Conservation (phyloP, 2,888 invertebrate species). For the Parnassius glacialis region DNA sequence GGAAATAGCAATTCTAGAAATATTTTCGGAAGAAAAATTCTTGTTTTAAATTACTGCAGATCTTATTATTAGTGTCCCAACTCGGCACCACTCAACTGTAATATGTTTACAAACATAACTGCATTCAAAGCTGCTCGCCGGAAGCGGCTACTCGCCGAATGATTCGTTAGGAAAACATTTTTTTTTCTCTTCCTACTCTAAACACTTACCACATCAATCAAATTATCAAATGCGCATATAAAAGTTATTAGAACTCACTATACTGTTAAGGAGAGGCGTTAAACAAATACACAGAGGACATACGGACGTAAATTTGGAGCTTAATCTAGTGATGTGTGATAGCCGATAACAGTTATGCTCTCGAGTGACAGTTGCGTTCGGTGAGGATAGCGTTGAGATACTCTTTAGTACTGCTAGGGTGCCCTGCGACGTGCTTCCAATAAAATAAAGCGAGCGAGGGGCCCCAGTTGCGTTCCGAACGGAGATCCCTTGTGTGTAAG, state of each 20-base stretch:
- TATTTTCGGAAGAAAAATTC: too few relatives aligned
- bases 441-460: too few relatives aligned
- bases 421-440: too few relatives aligned
- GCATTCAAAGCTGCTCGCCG: slow-evolving; percentile 12
- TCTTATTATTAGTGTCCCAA: neutral
- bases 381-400: too few relatives aligned
- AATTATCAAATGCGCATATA: slow-evolving; percentile 37
- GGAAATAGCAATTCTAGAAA: too few relatives aligned
- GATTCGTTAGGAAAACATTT: slow-evolving; percentile 22
- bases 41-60: too few relatives aligned
- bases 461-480: too few relatives aligned
- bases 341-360: too few relatives aligned
- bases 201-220: slow-evolving; percentile 46
- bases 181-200: slow-evolving; percentile 6
- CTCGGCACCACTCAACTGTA: neutral
- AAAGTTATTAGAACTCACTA: slow-evolving; percentile 45
- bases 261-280: slow-evolving; percentile 44
- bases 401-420: too few relatives aligned
- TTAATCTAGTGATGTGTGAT: too few relatives aligned
- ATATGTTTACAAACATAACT: slow-evolving; percentile 14
- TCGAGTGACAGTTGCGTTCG: too few relatives aligned
- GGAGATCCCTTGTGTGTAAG: too few relatives aligned
- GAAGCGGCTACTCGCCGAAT: slow-evolving; percentile 12
- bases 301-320: slow-evolving; percentile 34
- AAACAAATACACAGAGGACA: slow-evolving; percentile 45